Evolutionary conservation across 1,140 invertebrate genomes (phyloP), one percentile per base, ranked within the genome.

Genomic region (Amphibalanus amphitrite): DNA sequence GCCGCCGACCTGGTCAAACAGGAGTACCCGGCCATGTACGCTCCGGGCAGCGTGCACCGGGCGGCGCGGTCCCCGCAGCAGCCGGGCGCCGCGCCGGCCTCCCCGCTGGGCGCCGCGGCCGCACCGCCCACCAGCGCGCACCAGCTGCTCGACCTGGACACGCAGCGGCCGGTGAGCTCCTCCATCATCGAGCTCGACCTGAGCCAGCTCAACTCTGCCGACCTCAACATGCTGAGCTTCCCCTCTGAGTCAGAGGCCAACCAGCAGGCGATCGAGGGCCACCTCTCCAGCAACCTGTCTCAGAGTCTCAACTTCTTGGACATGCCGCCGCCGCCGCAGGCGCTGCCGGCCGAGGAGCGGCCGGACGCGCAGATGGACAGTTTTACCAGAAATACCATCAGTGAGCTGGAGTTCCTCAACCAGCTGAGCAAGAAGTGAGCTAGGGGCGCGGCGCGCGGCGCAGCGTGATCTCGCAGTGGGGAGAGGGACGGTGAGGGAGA

Each of bases 311-410:
- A 74, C 70, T 74, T 75, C 33, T 72, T 76, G 28, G 75, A 76
- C 71, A 69, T 67, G 33, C 74, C 72, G 67, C 69, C n/a, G n/a
- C n/a, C 68, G n/a, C 69, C 40, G 47, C 28, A n/a, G 65, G 3
- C 69, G 67, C 1, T 15, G 69, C 67, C 67, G 65, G 29, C 28
- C 67, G 40, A 68, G 40, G n/a, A n/a, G 20, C 3, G 30, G 29
- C 28, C 8, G 8, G 29, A 25, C 47, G 47, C 47, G 20, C 47
- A 59, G 47, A 59, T 59, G 28, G 89, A 86, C 28, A 86, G 87
- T 38, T 73, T 77, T 65, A 76, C 73, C 10, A 13, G 47, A 1
- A 74, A 75, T 30, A 73, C 76, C 10, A 75, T 73, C 40, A 72
- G 71, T 70, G 73, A 74, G 71, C 74, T 76, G 38, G 74, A 76